Evolutionary conservation across 1,140 invertebrate genomes (phyloP).

Genomic region (Drosophila mojavensis): DNA sequence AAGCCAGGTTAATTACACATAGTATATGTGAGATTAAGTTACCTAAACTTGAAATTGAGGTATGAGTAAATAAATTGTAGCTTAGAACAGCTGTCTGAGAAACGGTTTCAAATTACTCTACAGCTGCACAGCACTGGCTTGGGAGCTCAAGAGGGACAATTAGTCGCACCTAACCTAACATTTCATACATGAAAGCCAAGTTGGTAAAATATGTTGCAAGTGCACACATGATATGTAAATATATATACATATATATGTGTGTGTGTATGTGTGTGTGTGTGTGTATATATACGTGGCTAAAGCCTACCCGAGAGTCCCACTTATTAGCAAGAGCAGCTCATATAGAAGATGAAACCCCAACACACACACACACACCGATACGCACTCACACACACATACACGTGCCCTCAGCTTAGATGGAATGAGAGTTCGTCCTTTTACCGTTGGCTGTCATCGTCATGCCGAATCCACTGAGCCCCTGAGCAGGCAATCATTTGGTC

Average conservation of each 20-base stretch:
- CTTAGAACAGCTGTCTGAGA: neutral
- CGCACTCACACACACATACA: too few species aligned
- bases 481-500: constrained; percentile 69
- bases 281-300: neutral
- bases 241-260: neutral
- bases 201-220: constrained; percentile 3
- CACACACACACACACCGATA: neutral
- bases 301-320: constrained; percentile 25
- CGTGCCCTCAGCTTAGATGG: constrained; percentile 19
- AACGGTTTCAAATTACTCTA: too few species aligned
- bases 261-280: neutral
- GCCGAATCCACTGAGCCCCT: constrained; percentile 46
- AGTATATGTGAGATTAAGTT: too few species aligned
- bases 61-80: neutral
- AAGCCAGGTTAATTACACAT: too few species aligned
- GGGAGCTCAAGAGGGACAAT: neutral
- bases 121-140: neutral
- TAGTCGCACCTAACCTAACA: neutral
- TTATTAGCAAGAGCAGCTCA: constrained; percentile 35
- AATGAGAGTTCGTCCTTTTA: constrained; percentile 34
- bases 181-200: neutral
- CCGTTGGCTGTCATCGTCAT: constrained; percentile 18
- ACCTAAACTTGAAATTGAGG: neutral
- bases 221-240: neutral
- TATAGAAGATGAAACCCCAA: neutral